A percentile compares a stretch with the other conserved stretches of the same genome.
These are phyloP conservation scores for Lasioglossum albipes DNA, from an alignment of 1,140 invertebrate genomes.

Conservation along the genomic window DNA sequence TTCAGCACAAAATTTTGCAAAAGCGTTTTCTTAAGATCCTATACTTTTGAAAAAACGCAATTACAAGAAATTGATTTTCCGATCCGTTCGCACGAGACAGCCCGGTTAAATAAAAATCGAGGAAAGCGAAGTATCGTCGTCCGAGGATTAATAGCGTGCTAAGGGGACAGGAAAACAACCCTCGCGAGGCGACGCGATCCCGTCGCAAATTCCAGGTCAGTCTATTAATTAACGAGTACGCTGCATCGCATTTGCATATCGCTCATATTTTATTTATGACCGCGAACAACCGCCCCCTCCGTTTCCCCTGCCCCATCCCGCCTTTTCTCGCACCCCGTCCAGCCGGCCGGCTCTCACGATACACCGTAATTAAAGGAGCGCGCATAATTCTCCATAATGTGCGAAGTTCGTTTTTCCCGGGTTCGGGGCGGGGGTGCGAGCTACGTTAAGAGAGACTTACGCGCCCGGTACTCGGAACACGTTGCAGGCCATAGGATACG, in stretches of 20 bases:
- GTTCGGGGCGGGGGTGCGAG: neutral
- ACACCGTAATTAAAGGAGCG: conserved; percentile 23
- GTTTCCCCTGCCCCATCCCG: neutral
- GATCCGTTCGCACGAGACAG: too few relatives aligned
- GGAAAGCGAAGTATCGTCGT: too few relatives aligned
- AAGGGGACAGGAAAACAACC: neutral
- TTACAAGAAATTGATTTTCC: too few relatives aligned
- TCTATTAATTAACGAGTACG: conserved; percentile 40
- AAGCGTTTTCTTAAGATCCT: too few relatives aligned
- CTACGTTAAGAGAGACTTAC: conserved; percentile 32
- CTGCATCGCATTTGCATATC: conserved; percentile 41
- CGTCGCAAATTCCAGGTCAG: conserved; percentile 17
- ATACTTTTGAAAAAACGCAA: too few relatives aligned
- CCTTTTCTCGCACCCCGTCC: too few relatives aligned
- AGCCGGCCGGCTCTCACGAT: conserved; percentile 7
- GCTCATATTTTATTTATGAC: conserved; percentile 46
- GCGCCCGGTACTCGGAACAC: neutral
- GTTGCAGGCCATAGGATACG: neutral
- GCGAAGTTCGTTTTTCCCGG: conserved; percentile 37
- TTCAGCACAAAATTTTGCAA: too few relatives aligned
- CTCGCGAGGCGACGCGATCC: neutral
- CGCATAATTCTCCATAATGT: conserved; percentile 45
- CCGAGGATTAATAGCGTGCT: conserved; percentile 11
- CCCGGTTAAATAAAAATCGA: too few relatives aligned
- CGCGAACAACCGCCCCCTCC: neutral